Evolutionary conservation across 1,140 invertebrate genomes (phyloP), one percentile per base, ranked within the genome.

Genomic region (Brachionus asplanchnoidis): DNA sequence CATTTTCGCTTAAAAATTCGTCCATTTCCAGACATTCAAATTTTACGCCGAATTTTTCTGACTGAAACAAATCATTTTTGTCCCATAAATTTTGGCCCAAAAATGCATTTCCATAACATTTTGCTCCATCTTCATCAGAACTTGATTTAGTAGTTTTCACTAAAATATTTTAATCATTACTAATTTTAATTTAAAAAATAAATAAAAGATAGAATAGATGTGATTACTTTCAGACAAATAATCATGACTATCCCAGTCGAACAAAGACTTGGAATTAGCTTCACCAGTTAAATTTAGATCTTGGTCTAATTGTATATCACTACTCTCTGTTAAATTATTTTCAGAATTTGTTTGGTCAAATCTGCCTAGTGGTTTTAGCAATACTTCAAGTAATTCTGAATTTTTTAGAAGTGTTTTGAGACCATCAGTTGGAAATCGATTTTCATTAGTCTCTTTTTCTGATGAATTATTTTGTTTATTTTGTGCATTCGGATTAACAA

Each of bases 11-110:
- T 86, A 97, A 92, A 91, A 97, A 97, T 91, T 97, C 95, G 91
- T 97, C 95, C 91, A 97, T 91, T 91, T 97, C 95, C 91, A 97
- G 95, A 90, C 96, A 97, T 93, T 95, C 92, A 87, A 94, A 94
- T 93, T 97, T 97, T 3, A 68, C 44, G 7, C 50, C 36, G 7
- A 70, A 50, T 65, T 84, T 73, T 53, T 84, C 89, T 94, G 93
- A 17, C 40, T 84, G 82, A 56, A 68, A 84, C 12, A 84, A 17
- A 12, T 84, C 60, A 11, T 70, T 68, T 91, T 96, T 96, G 90
- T 97, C 95, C 95, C 95, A 97, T 36, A 97, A 91, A 89, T 95
- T 96, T 65, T 95, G 95, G 65, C 95, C 95, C 84, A 97, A 92
- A 91, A 97, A 97, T 87, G 95, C 95, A 94, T 68, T 84, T 44